These are phyloP conservation scores for Geopemphigus sp. DNA, from an alignment of 1,140 invertebrate species.

Conservation along the genomic window DNA sequence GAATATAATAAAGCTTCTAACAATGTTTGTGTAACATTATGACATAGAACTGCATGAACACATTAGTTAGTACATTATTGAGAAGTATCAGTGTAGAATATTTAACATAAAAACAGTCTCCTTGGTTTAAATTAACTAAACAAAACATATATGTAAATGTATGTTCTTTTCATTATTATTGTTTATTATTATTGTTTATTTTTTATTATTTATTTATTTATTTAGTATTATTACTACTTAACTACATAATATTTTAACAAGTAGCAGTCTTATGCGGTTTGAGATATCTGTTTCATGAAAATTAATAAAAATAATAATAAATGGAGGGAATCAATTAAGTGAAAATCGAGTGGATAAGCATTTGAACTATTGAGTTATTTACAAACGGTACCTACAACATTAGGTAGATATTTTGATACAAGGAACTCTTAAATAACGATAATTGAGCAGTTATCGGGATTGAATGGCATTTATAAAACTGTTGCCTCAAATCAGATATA, in stretches of 20 bases:
- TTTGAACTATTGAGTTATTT: conserved; percentile 42
- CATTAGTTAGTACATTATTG: conserved; percentile 45
- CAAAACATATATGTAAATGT: conserved; percentile 37
- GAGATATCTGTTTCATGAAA: conserved; percentile 45
- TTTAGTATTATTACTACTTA: conserved; percentile 41
- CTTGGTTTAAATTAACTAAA: conserved; percentile 48
- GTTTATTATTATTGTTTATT: no score
- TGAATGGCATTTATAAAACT: conserved; percentile 21
- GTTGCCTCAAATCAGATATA: conserved; percentile 1
- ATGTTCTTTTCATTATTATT: no score
- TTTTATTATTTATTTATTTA: no score
- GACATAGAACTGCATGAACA: conserved; percentile 49
- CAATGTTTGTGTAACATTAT: conserved; percentile 40
- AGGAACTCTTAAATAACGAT: conserved; percentile 48
- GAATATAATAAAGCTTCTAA: conserved; percentile 41
- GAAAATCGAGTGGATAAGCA: conserved; percentile 32
- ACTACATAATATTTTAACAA: conserved; percentile 50
- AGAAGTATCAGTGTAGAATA: conserved; percentile 43
- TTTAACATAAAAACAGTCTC: conserved; percentile 44
- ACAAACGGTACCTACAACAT: conserved; percentile 30
- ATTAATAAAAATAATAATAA: conserved; percentile 47
- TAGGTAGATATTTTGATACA: conserved; percentile 31
- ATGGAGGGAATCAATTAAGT: conserved; percentile 47
- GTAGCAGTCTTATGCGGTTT: conserved; percentile 49
- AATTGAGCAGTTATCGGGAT: conserved; percentile 45